These are phyloP conservation scores for Eudasyphora cyanicolor DNA, from an alignment of 2,888 invertebrate species.

Conservation along the genomic window DNA sequence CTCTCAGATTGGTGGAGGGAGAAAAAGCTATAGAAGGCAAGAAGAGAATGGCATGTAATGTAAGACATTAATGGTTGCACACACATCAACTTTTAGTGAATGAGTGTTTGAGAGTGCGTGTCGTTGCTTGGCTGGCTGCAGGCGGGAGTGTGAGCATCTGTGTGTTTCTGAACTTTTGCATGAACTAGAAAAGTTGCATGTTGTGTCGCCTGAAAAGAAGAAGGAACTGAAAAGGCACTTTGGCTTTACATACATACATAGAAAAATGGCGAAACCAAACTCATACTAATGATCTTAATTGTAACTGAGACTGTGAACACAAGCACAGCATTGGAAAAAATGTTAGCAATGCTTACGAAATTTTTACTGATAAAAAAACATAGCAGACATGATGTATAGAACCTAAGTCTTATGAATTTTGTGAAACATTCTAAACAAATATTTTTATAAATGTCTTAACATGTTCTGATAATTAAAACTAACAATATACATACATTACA, in stretches of 20 bases:
- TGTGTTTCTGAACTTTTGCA: not conserved
- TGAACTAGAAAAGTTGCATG: conserved; percentile 25
- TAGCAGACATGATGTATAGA: too few relatives aligned
- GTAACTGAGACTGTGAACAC: not conserved
- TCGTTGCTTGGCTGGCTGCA: not conserved
- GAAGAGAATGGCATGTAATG: conserved; percentile 35
- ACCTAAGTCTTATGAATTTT: too few relatives aligned
- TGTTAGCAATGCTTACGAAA: too few relatives aligned
- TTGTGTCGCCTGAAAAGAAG: conserved; percentile 17
- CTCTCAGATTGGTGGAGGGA: not conserved
- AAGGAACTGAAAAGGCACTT: not conserved
- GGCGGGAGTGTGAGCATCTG: not conserved
- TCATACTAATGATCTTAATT: not conserved
- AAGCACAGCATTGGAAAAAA: not conserved
- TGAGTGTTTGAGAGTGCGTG: not conserved
- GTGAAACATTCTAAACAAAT: too few relatives aligned
- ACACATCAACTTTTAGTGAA: conserved; percentile 6
- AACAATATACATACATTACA: too few relatives aligned
- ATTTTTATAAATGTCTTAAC: too few relatives aligned
- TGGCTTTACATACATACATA: not conserved
- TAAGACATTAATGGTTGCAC: conserved; percentile 43
- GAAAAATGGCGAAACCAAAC: not conserved
- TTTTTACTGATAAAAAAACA: too few relatives aligned
- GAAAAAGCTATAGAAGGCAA: not conserved
- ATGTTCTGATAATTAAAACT: too few relatives aligned